Conservation (phyloP, 23 tunicate species). For the Phallusia fumigata region DNA sequence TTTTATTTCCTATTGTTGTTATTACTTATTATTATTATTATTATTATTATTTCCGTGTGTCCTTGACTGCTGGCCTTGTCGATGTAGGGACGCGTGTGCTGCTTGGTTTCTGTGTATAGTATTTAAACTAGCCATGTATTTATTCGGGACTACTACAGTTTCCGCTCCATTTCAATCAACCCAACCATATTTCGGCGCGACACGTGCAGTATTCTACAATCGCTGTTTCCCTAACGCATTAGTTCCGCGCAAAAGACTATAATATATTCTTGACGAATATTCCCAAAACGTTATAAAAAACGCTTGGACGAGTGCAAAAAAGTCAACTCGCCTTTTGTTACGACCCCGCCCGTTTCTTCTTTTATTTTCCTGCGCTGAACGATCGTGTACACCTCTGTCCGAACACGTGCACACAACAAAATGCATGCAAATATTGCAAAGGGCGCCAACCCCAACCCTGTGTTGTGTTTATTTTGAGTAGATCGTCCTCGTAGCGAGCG, state of each 20-base stretch:
- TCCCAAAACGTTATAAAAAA: no score
- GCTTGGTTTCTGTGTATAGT: background rate
- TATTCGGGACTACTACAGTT: background rate
- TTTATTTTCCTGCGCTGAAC: no score
- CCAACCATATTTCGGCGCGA: background rate
- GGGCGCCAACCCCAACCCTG: background rate
- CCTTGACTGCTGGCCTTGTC: constrained; percentile 17
- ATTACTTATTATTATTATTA: background rate
- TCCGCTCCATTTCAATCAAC: background rate
- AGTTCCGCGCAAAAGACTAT: no score
- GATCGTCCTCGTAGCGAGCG: background rate
- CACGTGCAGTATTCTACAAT: no score
- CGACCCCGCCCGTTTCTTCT: no score
- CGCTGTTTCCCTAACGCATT: no score
- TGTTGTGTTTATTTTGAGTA: background rate
- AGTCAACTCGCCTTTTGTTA: no score
- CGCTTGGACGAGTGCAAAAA: no score
- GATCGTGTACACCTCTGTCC: no score
- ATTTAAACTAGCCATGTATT: constrained; percentile 9
- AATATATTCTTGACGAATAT: no score
- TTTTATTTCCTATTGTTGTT: background rate
- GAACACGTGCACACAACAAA: background rate
- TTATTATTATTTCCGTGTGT: background rate
- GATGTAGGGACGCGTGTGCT: background rate
- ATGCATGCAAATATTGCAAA: constrained; percentile 9